A percentile compares a stretch with the other conserved stretches of the same genome.
phyloP scores from a whole-genome alignment of 1,140 invertebrate species.

The Myzus persicae region DNA sequence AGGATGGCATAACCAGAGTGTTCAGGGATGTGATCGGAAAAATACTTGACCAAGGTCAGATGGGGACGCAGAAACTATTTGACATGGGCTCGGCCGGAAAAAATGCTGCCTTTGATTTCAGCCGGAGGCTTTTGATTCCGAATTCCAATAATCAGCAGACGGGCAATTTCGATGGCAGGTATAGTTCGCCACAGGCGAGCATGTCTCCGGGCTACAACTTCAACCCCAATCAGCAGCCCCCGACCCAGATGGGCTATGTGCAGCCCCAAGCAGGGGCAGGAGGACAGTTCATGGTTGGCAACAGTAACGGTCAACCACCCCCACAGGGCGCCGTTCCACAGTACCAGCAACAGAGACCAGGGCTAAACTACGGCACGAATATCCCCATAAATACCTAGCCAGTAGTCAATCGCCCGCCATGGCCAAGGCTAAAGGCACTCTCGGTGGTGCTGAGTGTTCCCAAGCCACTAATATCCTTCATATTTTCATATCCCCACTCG shows the following conservation, averaged over 20 bases:
- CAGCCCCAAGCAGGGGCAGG: neutral
- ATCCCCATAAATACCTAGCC: neutral
- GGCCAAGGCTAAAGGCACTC: neutral
- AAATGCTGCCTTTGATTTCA: neutral
- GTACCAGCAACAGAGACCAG: neutral
- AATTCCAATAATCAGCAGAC: neutral
- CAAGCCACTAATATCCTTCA: neutral
- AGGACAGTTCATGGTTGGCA: neutral
- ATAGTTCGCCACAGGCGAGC: neutral
- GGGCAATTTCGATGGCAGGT: neutral
- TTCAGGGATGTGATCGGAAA: fast-evolving
- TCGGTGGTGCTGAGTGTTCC: neutral
- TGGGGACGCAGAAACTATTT: neutral
- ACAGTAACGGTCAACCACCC: neutral
- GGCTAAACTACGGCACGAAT: neutral
- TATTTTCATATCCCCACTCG: neutral
- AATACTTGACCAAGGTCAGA: neutral
- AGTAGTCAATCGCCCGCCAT: neutral
- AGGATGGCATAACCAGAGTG: neutral
- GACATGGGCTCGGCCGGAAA: neutral
- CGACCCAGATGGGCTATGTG: neutral
- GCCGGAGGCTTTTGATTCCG: neutral
- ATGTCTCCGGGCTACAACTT: neutral
- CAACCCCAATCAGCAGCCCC: neutral
- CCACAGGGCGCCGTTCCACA: neutral